A percentile compares a stretch with the other conserved stretches of the same genome.
These are phyloP conservation scores for Oryzias curvinotus DNA, from an alignment of 2,113 vertebrate species.

Conservation along the genomic window DNA sequence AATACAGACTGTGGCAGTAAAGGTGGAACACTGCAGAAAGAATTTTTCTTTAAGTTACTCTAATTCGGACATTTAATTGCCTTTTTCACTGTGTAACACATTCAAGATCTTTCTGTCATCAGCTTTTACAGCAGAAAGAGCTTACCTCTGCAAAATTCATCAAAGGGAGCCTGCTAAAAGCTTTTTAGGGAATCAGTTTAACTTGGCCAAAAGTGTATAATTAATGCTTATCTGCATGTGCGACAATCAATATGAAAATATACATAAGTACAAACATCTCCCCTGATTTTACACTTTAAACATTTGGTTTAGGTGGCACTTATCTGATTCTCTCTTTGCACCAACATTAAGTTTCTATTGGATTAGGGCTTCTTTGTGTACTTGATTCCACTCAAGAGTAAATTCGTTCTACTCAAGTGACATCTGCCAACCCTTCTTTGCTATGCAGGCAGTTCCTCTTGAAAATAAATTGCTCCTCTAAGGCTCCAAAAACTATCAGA, in stretches of 20 bases:
- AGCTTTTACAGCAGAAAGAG: too few species aligned
- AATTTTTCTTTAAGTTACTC: too few species aligned
- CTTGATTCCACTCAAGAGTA: conserved; percentile 33
- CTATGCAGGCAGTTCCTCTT: conserved; percentile 34
- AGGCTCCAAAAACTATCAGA: conserved; percentile 30
- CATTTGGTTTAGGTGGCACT: conserved; percentile 10
- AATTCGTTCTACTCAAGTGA: conserved; percentile 36
- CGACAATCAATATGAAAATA: neutral
- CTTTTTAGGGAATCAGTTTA: too few species aligned
- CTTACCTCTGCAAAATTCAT: too few species aligned
- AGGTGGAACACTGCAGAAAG: conserved; percentile 1
- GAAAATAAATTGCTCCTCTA: conserved; percentile 22
- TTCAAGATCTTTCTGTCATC: too few species aligned
- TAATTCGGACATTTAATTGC: too few species aligned
- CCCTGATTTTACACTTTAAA: neutral
- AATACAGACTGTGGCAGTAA: conserved; percentile 1
- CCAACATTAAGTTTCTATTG: conserved; percentile 26
- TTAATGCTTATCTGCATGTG: too few species aligned
- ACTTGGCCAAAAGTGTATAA: too few species aligned
- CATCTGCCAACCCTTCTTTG: conserved; percentile 45
- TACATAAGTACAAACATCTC: neutral
- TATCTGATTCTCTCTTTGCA: neutral
- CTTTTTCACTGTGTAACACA: too few species aligned
- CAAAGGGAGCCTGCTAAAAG: too few species aligned
- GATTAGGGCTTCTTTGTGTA: conserved; percentile 33